Evolutionary conservation across 2,888 invertebrate species (phyloP), one percentile per base, ranked within the genome.

Genomic region (Dicranocentrus wangi): DNA sequence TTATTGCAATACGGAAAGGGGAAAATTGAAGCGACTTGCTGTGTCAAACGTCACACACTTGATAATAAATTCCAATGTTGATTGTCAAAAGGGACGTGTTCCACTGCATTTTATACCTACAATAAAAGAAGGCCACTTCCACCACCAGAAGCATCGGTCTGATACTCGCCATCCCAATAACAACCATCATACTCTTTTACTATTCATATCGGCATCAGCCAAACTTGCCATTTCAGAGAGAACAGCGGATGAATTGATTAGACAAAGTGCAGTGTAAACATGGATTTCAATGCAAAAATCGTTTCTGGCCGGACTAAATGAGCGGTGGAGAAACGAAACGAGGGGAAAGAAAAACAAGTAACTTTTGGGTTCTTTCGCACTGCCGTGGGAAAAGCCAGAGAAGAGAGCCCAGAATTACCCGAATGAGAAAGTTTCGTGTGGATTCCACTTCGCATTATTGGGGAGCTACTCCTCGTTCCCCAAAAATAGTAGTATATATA

Each of bases 391-490:
- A 47, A 47, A 47, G n/a, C 15, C 3, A 63, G 32, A 1, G n/a
- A 28, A 15, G 17, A n/a, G n/a, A 63, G 21, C 15, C n/a, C n/a
- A n/a, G 42, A 58, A 58, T 42, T 72, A n/a, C 27, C 32, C 53
- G 28, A 76, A 76, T 68, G 75, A 28, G 75, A 58, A 68, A 66
- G 43, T 76, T 58, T 58, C 68, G 75, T 76, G 75, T 27, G 58
- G 43, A 68, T 58, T 58, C 42, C 69, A 47, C 17, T 55, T 7
- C 28, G 5, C 28, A 15, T n/a, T n/a, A n/a, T 53, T 21, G 32
- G 32, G 10, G 32, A 17, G 15, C 51, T 51, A 19, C 5, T 51
- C 2, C 51, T 19, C n/a, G n/a, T 51, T 19, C 51, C 3, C 17
- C n/a, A 51, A 19, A 3, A n/a, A 51, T 51, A 3, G 25, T 55